Evolutionary conservation across 2,797 vertebrate genomes (phyloP), one percentile per base, ranked within the genome.

Genomic region (Rhinophrynus dorsalis): DNA sequence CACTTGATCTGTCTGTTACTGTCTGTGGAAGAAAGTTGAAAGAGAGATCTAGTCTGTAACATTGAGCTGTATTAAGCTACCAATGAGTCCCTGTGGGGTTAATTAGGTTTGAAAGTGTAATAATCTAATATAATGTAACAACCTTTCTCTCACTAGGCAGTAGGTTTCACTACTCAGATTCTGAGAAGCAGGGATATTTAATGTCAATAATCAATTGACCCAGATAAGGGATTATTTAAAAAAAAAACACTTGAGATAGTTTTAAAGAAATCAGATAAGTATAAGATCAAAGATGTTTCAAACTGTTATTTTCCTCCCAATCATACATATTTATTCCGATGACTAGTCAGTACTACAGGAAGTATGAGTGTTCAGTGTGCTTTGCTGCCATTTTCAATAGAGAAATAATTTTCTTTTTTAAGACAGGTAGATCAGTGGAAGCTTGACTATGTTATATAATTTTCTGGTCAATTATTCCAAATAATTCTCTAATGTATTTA

Each of bases 31-130:
- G 50, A 72, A 51, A 83, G 79, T 68, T 82, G 70, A 82, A 81
- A 82, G 66, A 18, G 69, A 72, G 62, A 80, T 70, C 68, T 57
- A 72, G 18, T 13, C 74, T 79, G 79, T 74, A 52, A 75, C 75
- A 77, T 79, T 82, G 52, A 77, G 69, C 71, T 77, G 74, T 56
- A 76, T 81, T 80, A 84, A 67, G 68, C 74, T 80, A 81, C 51
- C 50, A 56, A 70, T 13, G 67, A 60, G 81, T 86, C 91, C 89
- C 88, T 78, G 4, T 77, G 86, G 89, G 86, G 77, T 90, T 88
- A 93, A 95, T 95, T 95, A 95, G 78, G 82, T 82, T 81, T 88
- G 81, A 86, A 91, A 89, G 79, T 83, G 74, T 89, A 92, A 93
- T 92, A 86, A 94, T 89, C 80, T 77, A 80, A 81, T 82, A 79